Evolutionary conservation across 2,888 invertebrate species (phyloP).

Genomic region (Coenonympha glycerion): DNA sequence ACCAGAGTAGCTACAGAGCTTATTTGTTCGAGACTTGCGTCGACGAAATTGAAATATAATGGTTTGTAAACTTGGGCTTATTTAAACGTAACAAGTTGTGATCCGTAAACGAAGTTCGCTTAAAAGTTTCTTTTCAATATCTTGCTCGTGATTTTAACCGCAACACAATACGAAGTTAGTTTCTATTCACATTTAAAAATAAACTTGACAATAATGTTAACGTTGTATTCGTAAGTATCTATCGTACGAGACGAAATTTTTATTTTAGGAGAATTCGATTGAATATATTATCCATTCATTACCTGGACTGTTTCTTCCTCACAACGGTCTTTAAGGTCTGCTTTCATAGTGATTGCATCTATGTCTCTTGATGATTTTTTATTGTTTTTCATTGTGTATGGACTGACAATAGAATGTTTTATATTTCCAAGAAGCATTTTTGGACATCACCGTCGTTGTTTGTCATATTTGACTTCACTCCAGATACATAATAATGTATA

Average conservation of each 20-base stretch:
- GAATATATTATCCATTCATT: too few species aligned
- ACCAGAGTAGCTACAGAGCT: slow-evolving; percentile 14
- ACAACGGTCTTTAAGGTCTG: too few species aligned
- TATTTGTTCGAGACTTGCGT: slow-evolving; percentile 14
- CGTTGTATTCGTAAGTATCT: neutral
- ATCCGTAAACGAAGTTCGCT: neutral
- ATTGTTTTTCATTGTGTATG: too few species aligned
- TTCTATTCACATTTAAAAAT: neutral
- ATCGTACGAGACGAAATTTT: neutral
- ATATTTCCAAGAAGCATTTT: too few species aligned
- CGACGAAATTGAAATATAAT: slow-evolving; percentile 22
- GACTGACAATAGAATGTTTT: too few species aligned
- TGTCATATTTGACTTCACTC: slow-evolving; percentile 9
- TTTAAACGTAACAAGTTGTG: slow-evolving; percentile 9
- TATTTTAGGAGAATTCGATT: too few species aligned
- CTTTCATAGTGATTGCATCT: too few species aligned
- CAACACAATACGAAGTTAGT: neutral
- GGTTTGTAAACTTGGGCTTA: slow-evolving; percentile 15
- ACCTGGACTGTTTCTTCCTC: neutral
- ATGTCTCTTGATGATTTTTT: too few species aligned
- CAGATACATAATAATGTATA: slow-evolving; percentile 9
- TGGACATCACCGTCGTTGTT: neutral
- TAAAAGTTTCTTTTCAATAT: slow-evolving; percentile 7
- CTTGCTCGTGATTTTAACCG: neutral
- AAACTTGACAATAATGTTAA: neutral